A percentile compares a stretch with the other conserved stretches of the same genome.
Evolutionary conservation across 1,140 invertebrate species (phyloP).

Genomic region (Agrilus planipennis): DNA sequence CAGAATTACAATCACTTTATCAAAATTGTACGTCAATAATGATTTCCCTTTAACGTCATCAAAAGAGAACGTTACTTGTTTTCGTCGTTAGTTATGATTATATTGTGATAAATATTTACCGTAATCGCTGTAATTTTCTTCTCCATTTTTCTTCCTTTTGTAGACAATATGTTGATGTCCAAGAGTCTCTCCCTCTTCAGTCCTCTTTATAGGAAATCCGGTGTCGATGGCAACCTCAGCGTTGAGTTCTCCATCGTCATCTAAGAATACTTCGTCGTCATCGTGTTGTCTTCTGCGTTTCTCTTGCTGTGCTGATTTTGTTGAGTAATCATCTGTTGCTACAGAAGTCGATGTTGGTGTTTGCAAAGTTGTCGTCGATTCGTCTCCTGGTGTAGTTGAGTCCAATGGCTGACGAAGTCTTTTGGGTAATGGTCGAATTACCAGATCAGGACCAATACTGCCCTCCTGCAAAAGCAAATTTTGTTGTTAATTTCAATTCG

Average conservation of each 20-base stretch:
- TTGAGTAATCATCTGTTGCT: conserved; percentile 26
- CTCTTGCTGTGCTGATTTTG: conserved; percentile 18
- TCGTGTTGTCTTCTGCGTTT: conserved; percentile 41
- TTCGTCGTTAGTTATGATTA: no score
- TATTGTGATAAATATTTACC: no score
- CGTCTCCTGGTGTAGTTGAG: conserved; percentile 19
- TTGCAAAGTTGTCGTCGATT: conserved; percentile 1
- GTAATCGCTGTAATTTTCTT: conserved; percentile 54
- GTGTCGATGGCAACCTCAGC: conserved; percentile 45
- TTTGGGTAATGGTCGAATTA: conserved; percentile 72
- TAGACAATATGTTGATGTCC: conserved; percentile 36
- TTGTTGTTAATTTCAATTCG: no score
- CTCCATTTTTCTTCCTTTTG: conserved; percentile 42
- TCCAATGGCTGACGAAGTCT: conserved; percentile 37
- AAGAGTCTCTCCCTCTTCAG: conserved; percentile 10
- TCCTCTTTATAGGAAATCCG: conserved; percentile 38
- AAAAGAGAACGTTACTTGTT: no score
- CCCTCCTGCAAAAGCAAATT: conserved; percentile 73
- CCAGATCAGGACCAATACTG: conserved; percentile 75
- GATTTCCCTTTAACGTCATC: no score
- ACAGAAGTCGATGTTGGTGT: conserved; percentile 29
- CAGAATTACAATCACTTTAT: no score
- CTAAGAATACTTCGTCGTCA: conserved; percentile 65
- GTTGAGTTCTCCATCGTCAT: conserved; percentile 44
- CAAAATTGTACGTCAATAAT: no score